Conservation (phyloP, 2,888 invertebrate genomes). For the Eurytoma adleriae region DNA sequence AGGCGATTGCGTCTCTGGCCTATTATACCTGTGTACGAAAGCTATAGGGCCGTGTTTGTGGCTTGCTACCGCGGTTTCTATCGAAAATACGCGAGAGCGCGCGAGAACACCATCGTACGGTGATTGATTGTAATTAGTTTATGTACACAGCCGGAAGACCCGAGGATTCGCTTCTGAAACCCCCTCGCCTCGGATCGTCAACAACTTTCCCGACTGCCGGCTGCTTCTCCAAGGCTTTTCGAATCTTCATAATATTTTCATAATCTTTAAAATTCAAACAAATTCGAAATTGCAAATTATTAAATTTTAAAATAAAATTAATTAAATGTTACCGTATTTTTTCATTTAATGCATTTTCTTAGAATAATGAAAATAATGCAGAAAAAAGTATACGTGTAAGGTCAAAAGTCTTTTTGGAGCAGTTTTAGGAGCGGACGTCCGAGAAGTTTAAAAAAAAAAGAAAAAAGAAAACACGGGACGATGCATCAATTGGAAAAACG, state of each 20-base stretch:
- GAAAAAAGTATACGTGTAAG: no score
- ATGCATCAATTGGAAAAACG: constrained; percentile 53
- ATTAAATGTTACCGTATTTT: no score
- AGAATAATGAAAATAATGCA: no score
- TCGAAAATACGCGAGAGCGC: constrained; percentile 52
- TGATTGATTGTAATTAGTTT: constrained; percentile 70
- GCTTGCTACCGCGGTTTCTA: constrained; percentile 44
- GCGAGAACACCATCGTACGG: constrained; percentile 50
- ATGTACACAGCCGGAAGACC: constrained; percentile 60
- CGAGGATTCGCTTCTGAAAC: constrained; percentile 46
- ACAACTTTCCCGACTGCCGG: constrained; percentile 40
- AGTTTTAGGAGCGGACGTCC: neutral
- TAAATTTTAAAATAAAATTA: no score
- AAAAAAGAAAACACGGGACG: constrained; percentile 18
- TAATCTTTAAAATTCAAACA: no score
- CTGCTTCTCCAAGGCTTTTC: constrained; percentile 13
- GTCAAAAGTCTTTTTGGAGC: no score
- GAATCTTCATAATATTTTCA: constrained; percentile 1
- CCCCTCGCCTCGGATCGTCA: constrained; percentile 43
- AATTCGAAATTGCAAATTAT: no score
- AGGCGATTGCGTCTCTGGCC: constrained; percentile 40
- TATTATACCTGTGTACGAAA: constrained; percentile 2
- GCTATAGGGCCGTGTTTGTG: constrained; percentile 55
- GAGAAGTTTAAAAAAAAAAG: neutral
- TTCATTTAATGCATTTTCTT: no score